These are phyloP conservation scores for Drosophila punjabiensis DNA, from an alignment of 1,140 invertebrate genomes.

Conservation along the genomic window DNA sequence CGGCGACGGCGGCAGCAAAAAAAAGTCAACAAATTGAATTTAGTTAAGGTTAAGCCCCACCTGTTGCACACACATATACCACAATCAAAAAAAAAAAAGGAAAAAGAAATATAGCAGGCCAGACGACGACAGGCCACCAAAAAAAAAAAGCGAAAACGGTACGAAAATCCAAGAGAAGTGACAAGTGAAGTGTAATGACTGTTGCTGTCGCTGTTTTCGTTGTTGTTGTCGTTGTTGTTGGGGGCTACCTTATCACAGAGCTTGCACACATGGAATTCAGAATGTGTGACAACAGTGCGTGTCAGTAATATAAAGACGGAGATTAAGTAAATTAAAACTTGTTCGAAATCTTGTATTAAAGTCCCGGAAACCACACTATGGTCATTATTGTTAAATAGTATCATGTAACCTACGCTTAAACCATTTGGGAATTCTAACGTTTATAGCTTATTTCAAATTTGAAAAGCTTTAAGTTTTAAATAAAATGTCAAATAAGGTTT, in stretches of 20 bases:
- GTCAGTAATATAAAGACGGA: constrained; percentile 10
- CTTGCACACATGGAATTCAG: constrained; percentile 14
- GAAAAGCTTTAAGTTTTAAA: no score
- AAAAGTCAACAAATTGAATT: constrained; percentile 19
- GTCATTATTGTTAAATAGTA: not conserved
- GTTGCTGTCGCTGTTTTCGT: constrained; percentile 13
- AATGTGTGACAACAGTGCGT: constrained; percentile 21
- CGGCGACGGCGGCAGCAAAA: constrained; percentile 10
- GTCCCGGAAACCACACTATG: not conserved
- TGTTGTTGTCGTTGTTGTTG: constrained; percentile 30
- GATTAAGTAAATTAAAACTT: not conserved
- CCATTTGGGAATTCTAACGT: not conserved
- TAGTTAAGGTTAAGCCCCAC: constrained; percentile 46
- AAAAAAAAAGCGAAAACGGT: constrained; percentile 7
- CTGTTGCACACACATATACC: constrained; percentile 47
- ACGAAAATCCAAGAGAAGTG: constrained; percentile 45
- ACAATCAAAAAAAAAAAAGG: not conserved
- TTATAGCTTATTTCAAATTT: not conserved
- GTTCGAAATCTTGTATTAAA: not conserved
- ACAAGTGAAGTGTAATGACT: constrained; percentile 57
- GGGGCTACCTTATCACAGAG: constrained; percentile 50
- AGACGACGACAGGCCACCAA: constrained; percentile 18
- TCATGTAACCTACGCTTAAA: not conserved
- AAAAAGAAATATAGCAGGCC: constrained; percentile 5
- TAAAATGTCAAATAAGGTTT: not conserved